These are phyloP conservation scores for Montipora efflorescens DNA, from an alignment of 64 coral and sea anemone genomes.

Conservation along the genomic window DNA sequence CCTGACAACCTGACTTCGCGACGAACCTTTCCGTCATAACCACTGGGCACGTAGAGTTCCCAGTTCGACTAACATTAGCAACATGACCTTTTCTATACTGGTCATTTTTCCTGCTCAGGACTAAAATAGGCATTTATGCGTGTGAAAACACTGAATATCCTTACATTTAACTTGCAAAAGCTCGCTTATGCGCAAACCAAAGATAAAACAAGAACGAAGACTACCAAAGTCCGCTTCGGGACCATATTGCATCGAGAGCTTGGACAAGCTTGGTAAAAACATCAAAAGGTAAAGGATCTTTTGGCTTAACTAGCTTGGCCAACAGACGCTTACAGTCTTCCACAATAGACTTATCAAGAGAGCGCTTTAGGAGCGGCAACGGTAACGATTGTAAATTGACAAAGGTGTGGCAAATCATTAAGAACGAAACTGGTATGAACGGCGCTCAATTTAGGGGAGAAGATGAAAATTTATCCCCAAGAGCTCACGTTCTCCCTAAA, in stretches of 20 bases:
- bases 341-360: neutral
- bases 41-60: conserved; percentile 39
- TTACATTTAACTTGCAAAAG: conserved; percentile 34
- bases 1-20: neutral
- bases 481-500: too few relatives aligned
- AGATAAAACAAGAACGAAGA: conserved; percentile 2
- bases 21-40: neutral
- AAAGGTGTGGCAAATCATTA: too few relatives aligned
- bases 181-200: conserved; percentile 28
- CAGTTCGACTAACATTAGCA: neutral
- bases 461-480: too few relatives aligned
- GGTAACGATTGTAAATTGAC: too few relatives aligned
- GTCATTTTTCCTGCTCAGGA: conserved; percentile 37
- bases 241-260: neutral
- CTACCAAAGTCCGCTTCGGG: neutral
- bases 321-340: conserved; percentile 53
- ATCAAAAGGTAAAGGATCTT: conserved; percentile 7
- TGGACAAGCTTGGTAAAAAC: conserved; percentile 1
- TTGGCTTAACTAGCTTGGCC: conserved; percentile 31
- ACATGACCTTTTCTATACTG: conserved; percentile 22
- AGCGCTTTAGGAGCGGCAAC: too few relatives aligned
- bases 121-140: conserved; percentile 2
- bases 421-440: too few relatives aligned
- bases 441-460: too few relatives aligned
- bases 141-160: conserved; percentile 33